Evolutionary conservation across 2,113 vertebrate species (phyloP).

Genomic region (Hepsetus odoe): DNA sequence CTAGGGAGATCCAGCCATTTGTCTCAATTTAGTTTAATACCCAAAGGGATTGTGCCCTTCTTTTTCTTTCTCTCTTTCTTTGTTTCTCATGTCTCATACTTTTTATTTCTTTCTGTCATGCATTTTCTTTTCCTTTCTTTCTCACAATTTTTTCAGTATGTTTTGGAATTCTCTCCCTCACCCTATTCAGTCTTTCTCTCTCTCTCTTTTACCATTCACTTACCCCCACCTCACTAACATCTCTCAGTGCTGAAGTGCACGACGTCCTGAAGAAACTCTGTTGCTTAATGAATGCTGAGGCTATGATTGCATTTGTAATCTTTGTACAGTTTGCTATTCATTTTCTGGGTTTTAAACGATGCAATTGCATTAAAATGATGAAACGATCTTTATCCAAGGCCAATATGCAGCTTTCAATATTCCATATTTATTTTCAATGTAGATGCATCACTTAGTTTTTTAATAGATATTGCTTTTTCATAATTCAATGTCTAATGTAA

Average conservation of each 20-base stretch:
- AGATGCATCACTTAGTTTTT: not conserved
- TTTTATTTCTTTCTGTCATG: not conserved
- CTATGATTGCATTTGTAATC: not conserved
- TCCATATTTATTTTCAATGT: not conserved
- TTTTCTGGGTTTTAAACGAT: not conserved
- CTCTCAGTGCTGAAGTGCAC: not conserved
- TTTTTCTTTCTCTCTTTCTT: not conserved
- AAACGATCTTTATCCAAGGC: not conserved
- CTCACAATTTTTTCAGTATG: not conserved
- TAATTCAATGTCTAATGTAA: not conserved
- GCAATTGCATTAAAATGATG: not conserved
- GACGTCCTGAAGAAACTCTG: not conserved
- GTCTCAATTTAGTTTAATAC: not conserved
- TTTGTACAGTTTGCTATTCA: not conserved
- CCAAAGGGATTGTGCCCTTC: not conserved
- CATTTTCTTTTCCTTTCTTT: not conserved
- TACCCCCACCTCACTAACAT: too few relatives aligned
- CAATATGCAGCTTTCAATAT: not conserved
- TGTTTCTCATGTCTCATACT: not conserved
- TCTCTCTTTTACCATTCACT: not conserved
- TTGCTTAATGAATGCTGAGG: not conserved
- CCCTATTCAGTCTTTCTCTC: not conserved
- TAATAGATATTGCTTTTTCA: not conserved
- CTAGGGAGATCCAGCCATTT: not conserved
- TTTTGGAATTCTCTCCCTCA: not conserved